Percentiles rank a stretch among this genome's conserved stretches.
Conservation (phyloP, 2,113 vertebrate genomes). For the Apistogramma diplotaenia region DNA sequence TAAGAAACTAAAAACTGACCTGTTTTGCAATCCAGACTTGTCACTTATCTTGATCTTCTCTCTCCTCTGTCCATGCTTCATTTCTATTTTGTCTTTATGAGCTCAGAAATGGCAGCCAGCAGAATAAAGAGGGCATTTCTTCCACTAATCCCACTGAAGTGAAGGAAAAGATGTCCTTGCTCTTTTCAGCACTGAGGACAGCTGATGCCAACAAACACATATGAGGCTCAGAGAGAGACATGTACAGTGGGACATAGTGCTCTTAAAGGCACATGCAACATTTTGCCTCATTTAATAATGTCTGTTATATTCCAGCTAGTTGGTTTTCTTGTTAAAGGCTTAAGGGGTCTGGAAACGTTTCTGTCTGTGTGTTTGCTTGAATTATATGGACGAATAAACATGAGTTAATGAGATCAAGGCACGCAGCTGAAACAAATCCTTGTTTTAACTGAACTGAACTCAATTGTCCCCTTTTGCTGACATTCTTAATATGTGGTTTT, state of each 20-base stretch:
- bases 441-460: slow-evolving; percentile 11
- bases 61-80: background rate
- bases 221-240: slow-evolving; percentile 66
- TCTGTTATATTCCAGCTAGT: slow-evolving; percentile 11
- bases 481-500: background rate
- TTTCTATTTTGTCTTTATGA: slow-evolving; percentile 15
- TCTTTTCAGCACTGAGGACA: slow-evolving; percentile 60
- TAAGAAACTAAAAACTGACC: slow-evolving; percentile 9
- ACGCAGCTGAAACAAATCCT: slow-evolving; percentile 12
- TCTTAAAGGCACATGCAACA: slow-evolving; percentile 77
- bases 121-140: slow-evolving; percentile 43
- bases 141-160: slow-evolving; percentile 51
- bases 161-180: slow-evolving; percentile 62
- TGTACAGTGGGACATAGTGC: slow-evolving; percentile 57
- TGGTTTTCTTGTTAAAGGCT: slow-evolving; percentile 30
- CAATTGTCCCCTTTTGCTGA: background rate
- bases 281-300: slow-evolving; percentile 35
- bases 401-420: slow-evolving; percentile 38
- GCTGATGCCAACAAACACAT: slow-evolving; percentile 69
- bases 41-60: slow-evolving; percentile 30
- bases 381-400: slow-evolving; percentile 43
- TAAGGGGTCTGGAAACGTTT: slow-evolving; percentile 25
- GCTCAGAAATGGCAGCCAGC: slow-evolving; percentile 25
- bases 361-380: slow-evolving; percentile 36
- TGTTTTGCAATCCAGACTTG: slow-evolving; percentile 37